Conservation (phyloP, 2,888 invertebrate genomes). For the Drosophila sordidula region DNA sequence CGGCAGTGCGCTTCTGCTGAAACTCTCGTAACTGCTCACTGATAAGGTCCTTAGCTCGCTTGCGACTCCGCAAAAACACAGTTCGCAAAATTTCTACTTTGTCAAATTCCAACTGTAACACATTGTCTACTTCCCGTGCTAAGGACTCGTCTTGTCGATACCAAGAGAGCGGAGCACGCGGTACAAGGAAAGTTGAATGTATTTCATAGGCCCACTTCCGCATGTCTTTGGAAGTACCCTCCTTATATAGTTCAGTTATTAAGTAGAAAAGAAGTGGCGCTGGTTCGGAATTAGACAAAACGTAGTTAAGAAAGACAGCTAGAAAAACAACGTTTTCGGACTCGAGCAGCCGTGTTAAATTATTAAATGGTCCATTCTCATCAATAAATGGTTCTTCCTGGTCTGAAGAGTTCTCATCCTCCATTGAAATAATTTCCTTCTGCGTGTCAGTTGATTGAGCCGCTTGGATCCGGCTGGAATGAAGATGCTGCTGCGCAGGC, state of each 20-base stretch:
- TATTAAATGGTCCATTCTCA: slow-evolving; percentile 95
- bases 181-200: slow-evolving; percentile 97
- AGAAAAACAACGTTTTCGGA: slow-evolving; percentile 92
- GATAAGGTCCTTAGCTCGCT: slow-evolving; percentile 86
- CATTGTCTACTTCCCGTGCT: slow-evolving; percentile 95
- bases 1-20: slow-evolving; percentile 94
- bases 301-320: slow-evolving; percentile 97
- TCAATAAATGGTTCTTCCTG: slow-evolving; percentile 92
- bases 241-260: slow-evolving; percentile 95
- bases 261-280: slow-evolving; percentile 90
- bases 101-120: slow-evolving; percentile 92
- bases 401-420: slow-evolving; percentile 96
- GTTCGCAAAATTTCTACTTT: slow-evolving; percentile 95
- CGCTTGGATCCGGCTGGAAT: slow-evolving; percentile 82
- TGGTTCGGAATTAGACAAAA: slow-evolving; percentile 93
- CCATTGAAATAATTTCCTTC: slow-evolving; percentile 96
- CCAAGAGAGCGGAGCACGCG: slow-evolving; percentile 88
- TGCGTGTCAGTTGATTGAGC: slow-evolving; percentile 86
- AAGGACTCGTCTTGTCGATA: slow-evolving; percentile 89
- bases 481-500: slow-evolving; percentile 63
- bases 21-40: slow-evolving; percentile 85
- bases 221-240: slow-evolving; percentile 94
- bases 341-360: slow-evolving; percentile 92
- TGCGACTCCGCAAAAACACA: slow-evolving; percentile 95
- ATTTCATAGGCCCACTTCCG: slow-evolving; percentile 99